A percentile compares a stretch with the other conserved stretches of the same genome.
These are phyloP conservation scores for Neelides folsomi DNA, from an alignment of 2,888 invertebrate species.

Conservation along the genomic window DNA sequence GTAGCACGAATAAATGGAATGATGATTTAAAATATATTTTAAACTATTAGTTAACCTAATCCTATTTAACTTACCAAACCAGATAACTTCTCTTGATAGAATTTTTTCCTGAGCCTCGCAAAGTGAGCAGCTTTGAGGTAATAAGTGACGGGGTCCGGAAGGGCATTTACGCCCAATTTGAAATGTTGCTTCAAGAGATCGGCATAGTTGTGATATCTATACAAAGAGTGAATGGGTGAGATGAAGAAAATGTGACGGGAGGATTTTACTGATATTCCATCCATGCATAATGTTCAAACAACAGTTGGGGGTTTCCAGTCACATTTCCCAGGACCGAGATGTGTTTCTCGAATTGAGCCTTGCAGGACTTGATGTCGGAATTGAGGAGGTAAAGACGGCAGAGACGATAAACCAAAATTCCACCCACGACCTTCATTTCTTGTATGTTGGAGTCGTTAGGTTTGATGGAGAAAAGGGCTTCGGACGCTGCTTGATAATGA, in stretches of 20 bases:
- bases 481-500: conserved; percentile 25
- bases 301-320: conserved; percentile 64
- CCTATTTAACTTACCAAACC: background rate
- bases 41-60: no score
- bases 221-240: background rate
- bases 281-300: conserved; percentile 94
- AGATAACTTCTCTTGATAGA: conserved; percentile 1
- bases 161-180: conserved; percentile 8
- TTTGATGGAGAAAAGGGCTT: conserved; percentile 20
- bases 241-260: no score
- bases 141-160: conserved; percentile 27
- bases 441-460: conserved; percentile 68
- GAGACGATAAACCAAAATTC: conserved; percentile 89
- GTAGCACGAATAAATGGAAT: no score
- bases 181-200: conserved; percentile 25
- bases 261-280: conserved; percentile 85
- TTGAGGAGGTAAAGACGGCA: conserved; percentile 79
- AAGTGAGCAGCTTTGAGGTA: conserved; percentile 22
- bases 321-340: conserved; percentile 73
- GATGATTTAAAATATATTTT: no score
- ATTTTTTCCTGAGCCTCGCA: conserved; percentile 17
- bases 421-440: conserved; percentile 88
- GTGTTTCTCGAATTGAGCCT: conserved; percentile 82
- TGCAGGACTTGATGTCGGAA: conserved; percentile 83
- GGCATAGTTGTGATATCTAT: conserved; percentile 25